Percentiles rank a stretch among this genome's conserved stretches.
Conservation (phyloP, 92 coral and sea anemone species). For the Epizoanthus illoricatus region DNA sequence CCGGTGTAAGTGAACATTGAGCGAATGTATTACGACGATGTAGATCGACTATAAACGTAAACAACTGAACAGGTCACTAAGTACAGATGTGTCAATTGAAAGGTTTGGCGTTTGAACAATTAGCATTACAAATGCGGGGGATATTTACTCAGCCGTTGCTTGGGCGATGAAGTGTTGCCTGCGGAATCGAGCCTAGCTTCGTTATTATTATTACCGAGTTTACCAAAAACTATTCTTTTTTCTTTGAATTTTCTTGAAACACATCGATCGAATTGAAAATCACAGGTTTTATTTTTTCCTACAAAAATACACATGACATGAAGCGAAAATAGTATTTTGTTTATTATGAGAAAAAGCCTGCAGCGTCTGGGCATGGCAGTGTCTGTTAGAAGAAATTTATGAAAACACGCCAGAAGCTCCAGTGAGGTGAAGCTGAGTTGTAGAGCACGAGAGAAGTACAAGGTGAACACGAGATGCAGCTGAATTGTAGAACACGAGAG, state of each 20-base stretch:
- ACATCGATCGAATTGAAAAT: no score
- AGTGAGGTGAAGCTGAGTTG: no score
- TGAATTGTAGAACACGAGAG: no score
- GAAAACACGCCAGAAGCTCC: no score
- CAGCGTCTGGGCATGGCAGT: no score
- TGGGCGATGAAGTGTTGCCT: constrained; percentile 8
- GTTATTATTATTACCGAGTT: not conserved
- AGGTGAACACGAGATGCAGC: no score
- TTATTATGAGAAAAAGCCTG: no score
- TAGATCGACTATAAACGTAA: not conserved
- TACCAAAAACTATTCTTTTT: not conserved
- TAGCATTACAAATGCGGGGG: constrained; percentile 17
- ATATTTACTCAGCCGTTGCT: constrained; percentile 34
- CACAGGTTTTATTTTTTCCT: no score
- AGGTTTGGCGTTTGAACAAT: not conserved
- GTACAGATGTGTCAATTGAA: constrained; percentile 24
- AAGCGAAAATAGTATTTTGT: no score
- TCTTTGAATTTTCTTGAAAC: not conserved
- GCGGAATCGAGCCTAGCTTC: constrained; percentile 9
- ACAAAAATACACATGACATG: no score
- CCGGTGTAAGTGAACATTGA: not conserved
- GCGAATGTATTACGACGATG: not conserved
- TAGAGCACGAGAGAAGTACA: no score
- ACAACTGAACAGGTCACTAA: constrained; percentile 4
- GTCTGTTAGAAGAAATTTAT: no score